Base-by-base conservation (phyloP, 2,797 vertebrate species). In the Chrysolophus pictus region DNA sequence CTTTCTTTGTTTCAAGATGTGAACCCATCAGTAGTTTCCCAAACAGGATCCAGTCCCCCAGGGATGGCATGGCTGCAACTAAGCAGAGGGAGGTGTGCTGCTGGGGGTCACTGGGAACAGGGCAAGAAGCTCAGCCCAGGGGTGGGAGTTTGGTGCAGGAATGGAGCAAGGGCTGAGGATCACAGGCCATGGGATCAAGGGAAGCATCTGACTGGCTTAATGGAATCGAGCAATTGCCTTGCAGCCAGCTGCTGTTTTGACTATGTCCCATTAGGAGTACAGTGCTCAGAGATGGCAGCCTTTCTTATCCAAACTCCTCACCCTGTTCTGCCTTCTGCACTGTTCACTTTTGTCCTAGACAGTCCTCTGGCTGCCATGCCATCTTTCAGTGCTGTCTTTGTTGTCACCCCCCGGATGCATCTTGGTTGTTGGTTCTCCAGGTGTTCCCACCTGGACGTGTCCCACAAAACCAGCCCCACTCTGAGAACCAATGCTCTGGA, bases 1-100 rank as follows among this genome's bases (percentile, higher is more conserved):
- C 83, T 88, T 86, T 63, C 83, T 86, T 90, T 72, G 33, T 94
- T 68, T 85, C 59, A 74, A 65, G 62, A 93, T 58, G 31, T 62
- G 72, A 94, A 85, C 56, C 81, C 90, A 64, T 73, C 81, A 67
- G 91, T 70, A 81, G 64, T 73, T 95, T 51, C 75, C 75, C 84
- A 92, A 94, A 91, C 46, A 91, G 75, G 72, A 74, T 68, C 2
- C 33, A 51, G 6, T 59, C 12, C 67, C 65, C 46, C 28, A 19
- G 77, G 56, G 70, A 7, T 15, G 10, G 33, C 12, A 16, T 46
- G 53, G 41, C 7, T 69, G 51, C 59, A 75, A 55, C 2, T 11
- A 84, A 46, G 39, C 63, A 62, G 76, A 77, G 58, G 35, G 39
- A 87, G 33, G 13, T 23, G 5, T 39, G 46, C 16, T 89, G 35